phyloP scores from a whole-genome alignment of 2,797 vertebrate genomes.

The Oreochromis grahami region DNA sequence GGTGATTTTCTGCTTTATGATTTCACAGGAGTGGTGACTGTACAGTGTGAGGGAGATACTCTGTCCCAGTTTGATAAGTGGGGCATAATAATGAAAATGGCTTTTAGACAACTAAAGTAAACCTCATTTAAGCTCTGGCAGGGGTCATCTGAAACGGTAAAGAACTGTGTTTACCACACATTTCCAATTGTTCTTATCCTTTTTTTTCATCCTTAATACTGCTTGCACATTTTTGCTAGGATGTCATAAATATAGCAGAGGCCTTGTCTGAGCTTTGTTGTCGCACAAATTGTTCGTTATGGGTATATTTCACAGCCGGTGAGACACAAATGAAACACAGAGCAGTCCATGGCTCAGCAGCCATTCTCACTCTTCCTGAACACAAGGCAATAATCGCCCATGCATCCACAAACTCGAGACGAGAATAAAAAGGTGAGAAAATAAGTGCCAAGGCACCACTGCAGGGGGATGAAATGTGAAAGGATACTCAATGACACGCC shows the following conservation, averaged over 20 bases:
- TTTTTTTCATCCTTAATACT: neutral
- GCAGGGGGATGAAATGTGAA: constrained; percentile 16
- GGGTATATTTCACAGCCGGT: constrained; percentile 38
- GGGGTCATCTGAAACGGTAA: constrained; percentile 15
- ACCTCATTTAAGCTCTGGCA: constrained; percentile 29
- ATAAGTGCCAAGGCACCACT: constrained; percentile 11
- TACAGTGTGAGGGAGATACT: constrained; percentile 34
- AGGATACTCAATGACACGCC: constrained; percentile 59
- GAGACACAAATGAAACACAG: constrained; percentile 29
- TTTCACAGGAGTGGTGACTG: constrained; percentile 58
- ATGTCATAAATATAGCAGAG: constrained; percentile 31
- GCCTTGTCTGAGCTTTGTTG: constrained; percentile 2
- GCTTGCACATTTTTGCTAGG: constrained; percentile 2
- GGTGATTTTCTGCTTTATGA: constrained; percentile 70
- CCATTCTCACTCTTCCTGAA: constrained; percentile 55
- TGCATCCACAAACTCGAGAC: constrained; percentile 53
- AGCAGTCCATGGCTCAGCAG: constrained; percentile 25
- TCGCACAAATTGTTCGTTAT: neutral
- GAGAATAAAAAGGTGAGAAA: constrained; percentile 68
- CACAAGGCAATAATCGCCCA: constrained; percentile 53
- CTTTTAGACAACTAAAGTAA: constrained; percentile 34
- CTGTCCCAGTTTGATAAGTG: constrained; percentile 68
- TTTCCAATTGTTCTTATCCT: neutral
- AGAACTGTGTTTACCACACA: constrained; percentile 9
- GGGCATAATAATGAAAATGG: constrained; percentile 55